Evolutionary conservation across 2,888 invertebrate species (phyloP).

Genomic region (Gastracanthus pulcherrimus): DNA sequence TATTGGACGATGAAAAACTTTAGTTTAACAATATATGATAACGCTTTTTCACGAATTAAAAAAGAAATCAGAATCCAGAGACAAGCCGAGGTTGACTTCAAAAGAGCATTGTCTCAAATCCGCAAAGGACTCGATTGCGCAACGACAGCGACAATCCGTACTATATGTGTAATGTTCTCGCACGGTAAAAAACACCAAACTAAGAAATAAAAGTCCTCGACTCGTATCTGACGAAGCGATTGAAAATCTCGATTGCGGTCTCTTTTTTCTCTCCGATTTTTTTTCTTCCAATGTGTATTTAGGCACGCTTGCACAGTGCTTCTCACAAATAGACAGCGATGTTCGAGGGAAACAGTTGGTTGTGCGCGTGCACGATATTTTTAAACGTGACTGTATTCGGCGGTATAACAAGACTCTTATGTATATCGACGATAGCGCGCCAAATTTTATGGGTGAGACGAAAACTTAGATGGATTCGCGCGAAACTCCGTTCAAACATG

Average conservation of each 20-base stretch:
- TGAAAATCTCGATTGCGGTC: background rate
- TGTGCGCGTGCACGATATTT: background rate
- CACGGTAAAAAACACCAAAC: background rate
- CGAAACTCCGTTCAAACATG: too few relatives aligned
- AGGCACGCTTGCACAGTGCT: background rate
- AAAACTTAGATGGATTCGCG: background rate
- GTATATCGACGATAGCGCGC: background rate
- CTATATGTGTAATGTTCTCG: background rate
- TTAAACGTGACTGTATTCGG: background rate
- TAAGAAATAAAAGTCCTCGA: background rate
- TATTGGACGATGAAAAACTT: background rate
- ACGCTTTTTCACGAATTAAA: background rate
- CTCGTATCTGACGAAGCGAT: background rate
- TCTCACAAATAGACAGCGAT: background rate
- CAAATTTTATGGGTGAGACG: background rate
- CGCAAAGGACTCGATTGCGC: background rate
- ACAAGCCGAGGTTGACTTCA: background rate
- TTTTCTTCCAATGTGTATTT: background rate
- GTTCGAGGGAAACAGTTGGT: background rate
- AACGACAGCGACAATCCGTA: background rate
- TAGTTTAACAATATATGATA: background rate
- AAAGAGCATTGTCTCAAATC: conserved; percentile 4
- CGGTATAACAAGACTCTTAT: background rate
- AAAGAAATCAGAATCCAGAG: background rate
- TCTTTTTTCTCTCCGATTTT: background rate